Evolutionary conservation across 2,888 invertebrate genomes (phyloP), one percentile per base, ranked within the genome.

Genomic region (Xanthorhoe designata): DNA sequence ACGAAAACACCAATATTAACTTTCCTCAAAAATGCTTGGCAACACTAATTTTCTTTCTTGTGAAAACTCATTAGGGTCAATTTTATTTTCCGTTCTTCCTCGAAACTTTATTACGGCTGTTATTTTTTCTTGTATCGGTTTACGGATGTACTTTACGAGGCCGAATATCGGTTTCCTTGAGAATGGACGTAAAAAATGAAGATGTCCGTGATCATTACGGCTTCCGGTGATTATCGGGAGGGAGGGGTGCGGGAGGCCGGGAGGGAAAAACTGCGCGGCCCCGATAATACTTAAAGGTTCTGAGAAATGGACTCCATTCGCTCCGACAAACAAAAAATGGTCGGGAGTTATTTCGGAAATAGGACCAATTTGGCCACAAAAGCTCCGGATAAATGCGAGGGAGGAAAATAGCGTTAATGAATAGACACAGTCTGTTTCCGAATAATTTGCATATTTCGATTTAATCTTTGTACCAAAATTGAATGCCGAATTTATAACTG

Each of bases 151-250:
- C 63, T 68, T 69, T 61, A 68, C 62, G 67, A 56, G 65, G 56
- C 58, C 52, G 63, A 66, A 65, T 75, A 78, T 75, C 70, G 72
- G 73, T 70, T 74, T 74, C 64, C 66, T 70, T 67, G 55, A 72
- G 71, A 67, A 65, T 54, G 63, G 73, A 73, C 71, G 77, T 74
- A 75, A 79, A 79, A 80, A 79, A 77, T 75, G 65, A 77, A 77
- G 77, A 75, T 67, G 75, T 76, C 77, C 68, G 75, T 67, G 72
- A 76, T 81, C 77, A 79, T 82, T 80, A 78, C 75, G 59, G 74
- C 70, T 75, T 73, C 74, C 75, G 78, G 78, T 81, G 78, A 80
- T 81, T 79, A 80, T 81, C 75, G 75, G 71, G 53, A 65, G 69
- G 67, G 61, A 50, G 64, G 64, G 13, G 38, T 35, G 38, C 47